Conservation (phyloP, 2,113 vertebrate species). For the Eclectus roratus region DNA sequence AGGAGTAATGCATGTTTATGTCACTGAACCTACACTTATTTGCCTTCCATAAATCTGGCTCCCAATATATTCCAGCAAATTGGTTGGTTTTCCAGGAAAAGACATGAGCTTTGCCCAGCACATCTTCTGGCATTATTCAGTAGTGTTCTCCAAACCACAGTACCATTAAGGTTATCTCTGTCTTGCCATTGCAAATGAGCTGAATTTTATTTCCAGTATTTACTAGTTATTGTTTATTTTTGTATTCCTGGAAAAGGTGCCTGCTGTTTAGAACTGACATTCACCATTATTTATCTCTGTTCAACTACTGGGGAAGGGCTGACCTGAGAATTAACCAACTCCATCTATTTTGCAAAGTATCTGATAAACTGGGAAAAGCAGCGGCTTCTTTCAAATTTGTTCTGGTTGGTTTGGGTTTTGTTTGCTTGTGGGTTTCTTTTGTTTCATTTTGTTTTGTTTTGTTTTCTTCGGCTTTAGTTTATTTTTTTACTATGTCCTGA, state of each 20-base stretch:
- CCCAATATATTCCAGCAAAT: neutral
- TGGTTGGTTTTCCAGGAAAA: neutral
- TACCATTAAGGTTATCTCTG: neutral
- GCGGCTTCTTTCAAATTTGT: neutral
- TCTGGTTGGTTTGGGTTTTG: neutral
- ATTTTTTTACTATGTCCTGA: neutral
- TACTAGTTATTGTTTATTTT: neutral
- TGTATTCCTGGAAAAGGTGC: constrained; percentile 8
- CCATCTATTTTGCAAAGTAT: neutral
- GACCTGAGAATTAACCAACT: neutral
- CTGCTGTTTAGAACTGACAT: neutral
- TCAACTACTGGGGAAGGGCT: neutral
- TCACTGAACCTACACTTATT: neutral
- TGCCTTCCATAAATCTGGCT: neutral
- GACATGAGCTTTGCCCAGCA: neutral
- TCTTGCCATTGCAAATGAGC: neutral
- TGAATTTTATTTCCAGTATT: neutral
- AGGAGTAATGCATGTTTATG: neutral
- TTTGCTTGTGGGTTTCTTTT: neutral
- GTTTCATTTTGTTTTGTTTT: neutral
- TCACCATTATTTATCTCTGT: neutral
- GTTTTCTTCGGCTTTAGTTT: neutral
- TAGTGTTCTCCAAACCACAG: neutral
- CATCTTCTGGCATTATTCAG: neutral
- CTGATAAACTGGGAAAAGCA: neutral